Evolutionary conservation across 2,888 invertebrate species (phyloP).

Genomic region (Tipula helvola): DNA sequence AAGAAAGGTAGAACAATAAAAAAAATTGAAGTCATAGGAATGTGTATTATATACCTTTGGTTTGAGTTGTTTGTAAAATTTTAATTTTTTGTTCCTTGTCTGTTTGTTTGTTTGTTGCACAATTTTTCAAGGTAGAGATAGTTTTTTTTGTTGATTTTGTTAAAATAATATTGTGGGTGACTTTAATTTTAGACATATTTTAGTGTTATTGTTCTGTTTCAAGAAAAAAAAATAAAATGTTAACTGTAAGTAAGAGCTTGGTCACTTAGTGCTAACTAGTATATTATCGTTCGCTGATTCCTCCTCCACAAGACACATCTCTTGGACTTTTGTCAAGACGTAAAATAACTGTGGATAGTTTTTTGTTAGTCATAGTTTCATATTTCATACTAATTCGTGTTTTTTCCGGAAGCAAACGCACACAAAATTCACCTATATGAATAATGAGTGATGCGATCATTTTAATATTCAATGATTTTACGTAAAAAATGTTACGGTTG

Average conservation of each 20-base stretch:
- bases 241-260: background rate
- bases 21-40: background rate
- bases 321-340: no score
- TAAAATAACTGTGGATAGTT: no score
- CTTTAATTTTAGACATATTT: background rate
- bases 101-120: background rate
- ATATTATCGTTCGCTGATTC: background rate
- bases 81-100: background rate
- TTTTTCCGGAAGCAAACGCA: background rate
- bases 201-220: background rate
- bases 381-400: background rate
- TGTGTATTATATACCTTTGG: background rate
- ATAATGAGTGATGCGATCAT: background rate
- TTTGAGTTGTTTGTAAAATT: background rate
- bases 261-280: background rate
- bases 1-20: background rate
- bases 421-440: background rate
- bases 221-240: background rate
- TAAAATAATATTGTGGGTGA: background rate
- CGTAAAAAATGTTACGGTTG: background rate
- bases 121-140: background rate
- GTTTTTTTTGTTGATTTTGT: background rate
- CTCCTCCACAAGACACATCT: background rate
- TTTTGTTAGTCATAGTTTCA: background rate
- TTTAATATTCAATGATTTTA: background rate